Conservation (phyloP, 1,140 invertebrate genomes). For the Yoshiicerus persimilis region DNA sequence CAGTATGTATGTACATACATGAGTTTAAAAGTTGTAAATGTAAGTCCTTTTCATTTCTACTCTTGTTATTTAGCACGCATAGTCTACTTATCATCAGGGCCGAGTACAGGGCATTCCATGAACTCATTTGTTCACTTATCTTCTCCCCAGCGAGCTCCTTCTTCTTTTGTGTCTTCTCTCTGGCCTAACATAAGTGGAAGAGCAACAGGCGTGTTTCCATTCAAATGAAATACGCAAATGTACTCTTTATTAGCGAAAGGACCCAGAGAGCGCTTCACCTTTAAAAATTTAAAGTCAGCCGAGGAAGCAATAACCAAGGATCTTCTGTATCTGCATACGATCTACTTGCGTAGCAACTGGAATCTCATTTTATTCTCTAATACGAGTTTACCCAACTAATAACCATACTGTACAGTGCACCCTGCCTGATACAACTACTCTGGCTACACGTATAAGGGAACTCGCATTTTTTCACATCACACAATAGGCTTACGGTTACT, state of each 20-base stretch:
- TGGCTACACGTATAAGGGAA: background rate
- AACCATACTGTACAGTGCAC: background rate
- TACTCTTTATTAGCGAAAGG: background rate
- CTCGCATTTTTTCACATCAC: background rate
- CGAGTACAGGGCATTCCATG: background rate
- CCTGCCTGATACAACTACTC: background rate
- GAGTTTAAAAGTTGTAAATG: no score
- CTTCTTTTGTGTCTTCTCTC: background rate
- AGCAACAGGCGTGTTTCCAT: background rate
- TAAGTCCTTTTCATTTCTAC: background rate
- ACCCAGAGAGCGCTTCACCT: background rate
- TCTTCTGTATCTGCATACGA: background rate
- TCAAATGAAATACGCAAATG: background rate
- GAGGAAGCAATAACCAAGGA: background rate
- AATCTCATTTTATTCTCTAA: background rate
- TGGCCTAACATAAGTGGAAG: background rate
- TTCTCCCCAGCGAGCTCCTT: background rate
- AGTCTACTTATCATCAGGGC: background rate
- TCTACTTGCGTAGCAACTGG: background rate
- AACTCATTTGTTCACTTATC: background rate
- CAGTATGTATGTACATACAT: no score
- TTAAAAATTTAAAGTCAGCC: background rate
- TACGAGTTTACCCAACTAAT: background rate
- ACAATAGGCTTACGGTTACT: background rate
- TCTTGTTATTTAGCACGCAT: background rate